These are phyloP conservation scores for Hoplias malabaricus DNA, from an alignment of 2,113 vertebrate genomes.

Conservation along the genomic window DNA sequence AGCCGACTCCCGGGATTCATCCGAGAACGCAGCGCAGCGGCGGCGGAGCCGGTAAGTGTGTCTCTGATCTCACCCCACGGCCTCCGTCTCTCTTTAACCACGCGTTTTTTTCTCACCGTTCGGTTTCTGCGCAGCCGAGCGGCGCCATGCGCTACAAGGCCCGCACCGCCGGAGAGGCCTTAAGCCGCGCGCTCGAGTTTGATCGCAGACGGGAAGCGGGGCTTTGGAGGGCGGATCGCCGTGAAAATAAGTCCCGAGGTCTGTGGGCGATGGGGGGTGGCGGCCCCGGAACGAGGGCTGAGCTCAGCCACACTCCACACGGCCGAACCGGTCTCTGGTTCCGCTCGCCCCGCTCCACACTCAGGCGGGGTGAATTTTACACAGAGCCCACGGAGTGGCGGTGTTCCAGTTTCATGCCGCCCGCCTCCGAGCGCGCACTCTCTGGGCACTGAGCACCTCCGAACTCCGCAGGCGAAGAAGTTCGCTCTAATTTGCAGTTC, in stretches of 20 bases:
- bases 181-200: not conserved
- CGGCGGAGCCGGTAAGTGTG: not conserved
- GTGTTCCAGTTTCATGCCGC: no score
- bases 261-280: not conserved
- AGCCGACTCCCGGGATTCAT: no score
- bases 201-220: not conserved
- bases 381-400: no score
- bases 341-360: no score
- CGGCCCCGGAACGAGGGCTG: not conserved
- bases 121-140: not conserved
- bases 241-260: not conserved
- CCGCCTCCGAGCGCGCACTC: no score
- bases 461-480: no score
- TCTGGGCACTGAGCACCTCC: no score
- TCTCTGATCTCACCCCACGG: not conserved
- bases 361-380: no score
- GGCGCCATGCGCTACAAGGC: not conserved
- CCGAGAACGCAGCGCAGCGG: not conserved
- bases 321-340: no score
- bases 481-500: no score
- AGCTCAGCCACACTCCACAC: not conserved
- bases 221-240: not conserved
- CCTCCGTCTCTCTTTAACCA: not conserved
- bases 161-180: not conserved
- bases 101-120: not conserved